phyloP scores from a whole-genome alignment of 1,140 invertebrate genomes.

The Cryptotermes secundus region DNA sequence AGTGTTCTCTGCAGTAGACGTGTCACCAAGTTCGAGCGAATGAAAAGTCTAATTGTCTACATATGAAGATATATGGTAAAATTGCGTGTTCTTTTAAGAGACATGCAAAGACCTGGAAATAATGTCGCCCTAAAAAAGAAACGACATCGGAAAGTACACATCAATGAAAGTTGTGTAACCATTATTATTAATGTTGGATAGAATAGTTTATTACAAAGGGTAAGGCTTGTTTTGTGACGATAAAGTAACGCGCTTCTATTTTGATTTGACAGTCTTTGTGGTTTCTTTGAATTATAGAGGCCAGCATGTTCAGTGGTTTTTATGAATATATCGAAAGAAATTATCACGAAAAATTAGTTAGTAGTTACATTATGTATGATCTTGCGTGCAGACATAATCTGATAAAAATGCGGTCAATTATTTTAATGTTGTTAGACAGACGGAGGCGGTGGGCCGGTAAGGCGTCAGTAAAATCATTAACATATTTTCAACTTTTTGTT shows the following conservation, averaged over 20 bases:
- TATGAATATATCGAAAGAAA: too few species aligned
- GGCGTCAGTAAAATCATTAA: too few species aligned
- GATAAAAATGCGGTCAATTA: too few species aligned
- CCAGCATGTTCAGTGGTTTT: background rate
- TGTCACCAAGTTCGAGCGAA: background rate
- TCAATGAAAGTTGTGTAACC: background rate
- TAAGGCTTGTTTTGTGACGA: background rate
- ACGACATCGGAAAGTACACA: background rate
- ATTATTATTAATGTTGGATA: background rate
- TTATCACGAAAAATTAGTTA: too few species aligned
- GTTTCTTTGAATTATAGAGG: background rate
- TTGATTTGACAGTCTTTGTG: constrained; percentile 7
- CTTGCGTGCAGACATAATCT: too few species aligned
- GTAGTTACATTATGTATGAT: too few species aligned
- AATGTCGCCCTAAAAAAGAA: background rate
- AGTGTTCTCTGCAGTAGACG: background rate
- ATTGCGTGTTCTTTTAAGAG: background rate
- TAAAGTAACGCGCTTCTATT: background rate
- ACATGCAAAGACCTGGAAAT: background rate
- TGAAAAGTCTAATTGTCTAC: background rate
- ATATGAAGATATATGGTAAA: constrained; percentile 10
- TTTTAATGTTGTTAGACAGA: too few species aligned
- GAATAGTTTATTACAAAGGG: background rate
- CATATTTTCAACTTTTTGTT: too few species aligned
- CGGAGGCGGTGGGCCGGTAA: too few species aligned